These are phyloP conservation scores for Peromyscus melanophrys DNA, from an alignment of 2,797 vertebrate species.

Conservation along the genomic window DNA sequence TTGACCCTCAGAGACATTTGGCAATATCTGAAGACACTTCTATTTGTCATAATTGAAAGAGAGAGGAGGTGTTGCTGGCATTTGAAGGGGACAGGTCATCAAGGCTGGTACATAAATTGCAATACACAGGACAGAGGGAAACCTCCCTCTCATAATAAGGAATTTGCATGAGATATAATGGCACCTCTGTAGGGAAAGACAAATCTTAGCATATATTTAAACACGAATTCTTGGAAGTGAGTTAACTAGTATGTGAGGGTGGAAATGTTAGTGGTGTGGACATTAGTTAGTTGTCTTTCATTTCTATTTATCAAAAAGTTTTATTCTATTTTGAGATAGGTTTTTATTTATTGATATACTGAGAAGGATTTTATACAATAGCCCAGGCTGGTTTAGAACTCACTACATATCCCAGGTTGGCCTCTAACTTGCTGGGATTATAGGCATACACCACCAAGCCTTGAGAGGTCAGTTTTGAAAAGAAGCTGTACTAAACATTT, in stretches of 20 bases:
- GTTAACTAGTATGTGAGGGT: neutral
- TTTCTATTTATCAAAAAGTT: neutral
- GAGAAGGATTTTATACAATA: neutral
- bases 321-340: neutral
- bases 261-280: neutral
- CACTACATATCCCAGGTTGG: neutral
- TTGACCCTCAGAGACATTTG: constrained; percentile 1
- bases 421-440: neutral
- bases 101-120: neutral
- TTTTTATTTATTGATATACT: neutral
- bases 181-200: neutral
- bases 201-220: neutral
- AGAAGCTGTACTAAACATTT: neutral
- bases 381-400: neutral
- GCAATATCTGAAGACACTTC: constrained; percentile 36
- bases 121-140: neutral
- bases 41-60: constrained; percentile 9
- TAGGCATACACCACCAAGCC: neutral
- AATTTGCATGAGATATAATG: neutral
- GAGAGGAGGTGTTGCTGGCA: neutral
- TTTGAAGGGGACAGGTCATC: neutral
- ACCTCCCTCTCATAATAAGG: neutral
- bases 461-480: neutral
- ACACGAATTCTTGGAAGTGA: constrained; percentile 10
- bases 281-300: neutral